phyloP scores from a whole-genome alignment of 2,888 invertebrate species.

The Drosophila mimetica region DNA sequence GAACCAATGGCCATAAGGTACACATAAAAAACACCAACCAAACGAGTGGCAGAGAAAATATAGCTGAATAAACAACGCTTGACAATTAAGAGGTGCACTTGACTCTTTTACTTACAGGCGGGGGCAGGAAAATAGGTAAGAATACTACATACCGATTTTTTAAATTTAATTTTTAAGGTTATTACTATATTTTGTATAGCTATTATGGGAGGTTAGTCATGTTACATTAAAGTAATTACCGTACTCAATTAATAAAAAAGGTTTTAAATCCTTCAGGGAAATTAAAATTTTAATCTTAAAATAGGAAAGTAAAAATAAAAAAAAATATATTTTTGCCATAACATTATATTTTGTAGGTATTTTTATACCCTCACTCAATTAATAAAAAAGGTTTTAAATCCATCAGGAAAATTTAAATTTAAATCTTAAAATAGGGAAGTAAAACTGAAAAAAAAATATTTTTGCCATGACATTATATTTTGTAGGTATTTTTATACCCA shows the following conservation, averaged over 20 bases:
- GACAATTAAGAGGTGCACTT: constrained; percentile 28
- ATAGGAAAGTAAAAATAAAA: too few relatives aligned
- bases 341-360: not conserved
- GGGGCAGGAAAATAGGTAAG: not conserved
- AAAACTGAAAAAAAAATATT: too few relatives aligned
- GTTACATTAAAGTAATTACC: too few relatives aligned
- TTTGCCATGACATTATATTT: not conserved
- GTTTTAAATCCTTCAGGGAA: too few relatives aligned
- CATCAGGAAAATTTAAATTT: too few relatives aligned
- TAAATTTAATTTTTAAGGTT: not conserved
- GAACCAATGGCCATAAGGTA: constrained; percentile 55
- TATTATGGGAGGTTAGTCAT: too few relatives aligned
- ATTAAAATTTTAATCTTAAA: too few relatives aligned
- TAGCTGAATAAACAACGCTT: constrained; percentile 53
- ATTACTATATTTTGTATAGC: not conserved
- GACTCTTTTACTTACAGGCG: not conserved
- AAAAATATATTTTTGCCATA: too few relatives aligned
- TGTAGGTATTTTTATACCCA: not conserved
- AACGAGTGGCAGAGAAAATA: constrained; percentile 30
- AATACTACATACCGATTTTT: not conserved
- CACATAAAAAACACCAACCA: constrained; percentile 48
- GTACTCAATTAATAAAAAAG: too few relatives aligned
- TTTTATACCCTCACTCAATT: not conserved
- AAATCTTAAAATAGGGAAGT: too few relatives aligned
- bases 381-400: too few relatives aligned